A percentile compares a stretch with the other conserved stretches of the same genome.
phyloP scores from a whole-genome alignment of 92 coral and sea anemone species.

The Blastomussa wellsi region DNA sequence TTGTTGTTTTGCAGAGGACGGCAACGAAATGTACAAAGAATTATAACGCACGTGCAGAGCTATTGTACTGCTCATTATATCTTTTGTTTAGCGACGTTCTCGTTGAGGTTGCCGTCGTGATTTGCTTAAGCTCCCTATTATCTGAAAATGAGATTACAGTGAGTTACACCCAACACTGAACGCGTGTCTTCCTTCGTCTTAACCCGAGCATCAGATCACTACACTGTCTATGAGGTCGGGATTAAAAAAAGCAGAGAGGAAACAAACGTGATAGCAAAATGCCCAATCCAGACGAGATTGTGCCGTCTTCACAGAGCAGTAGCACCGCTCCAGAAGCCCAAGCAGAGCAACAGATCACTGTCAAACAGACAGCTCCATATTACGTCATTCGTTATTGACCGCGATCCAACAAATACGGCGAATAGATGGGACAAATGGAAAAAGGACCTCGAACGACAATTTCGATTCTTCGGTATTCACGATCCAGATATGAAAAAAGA shows the following conservation, averaged over 20 bases:
- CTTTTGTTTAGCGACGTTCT: too few species aligned
- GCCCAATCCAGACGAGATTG: background rate
- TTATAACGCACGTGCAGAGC: too few species aligned
- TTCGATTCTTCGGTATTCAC: conserved; percentile 39
- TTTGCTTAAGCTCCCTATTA: too few species aligned
- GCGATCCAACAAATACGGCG: conserved; percentile 37
- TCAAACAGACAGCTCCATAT: conserved; percentile 49
- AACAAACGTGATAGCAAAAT: conserved; percentile 8
- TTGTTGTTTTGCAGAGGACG: too few species aligned
- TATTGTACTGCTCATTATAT: too few species aligned
- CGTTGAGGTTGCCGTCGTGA: too few species aligned
- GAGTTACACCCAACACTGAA: conserved; percentile 4
- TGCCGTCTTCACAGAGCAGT: conserved; percentile 17
- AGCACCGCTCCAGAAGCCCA: conserved; percentile 38
- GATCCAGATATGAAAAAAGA: conserved; percentile 36
- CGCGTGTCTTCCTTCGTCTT: conserved; percentile 11
- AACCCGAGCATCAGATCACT: conserved; percentile 26
- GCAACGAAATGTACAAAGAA: too few species aligned
- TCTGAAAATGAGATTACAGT: conserved; percentile 14
- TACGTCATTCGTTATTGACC: conserved; percentile 32
- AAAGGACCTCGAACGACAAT: conserved; percentile 45
- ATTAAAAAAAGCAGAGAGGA: conserved; percentile 21
- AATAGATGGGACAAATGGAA: conserved; percentile 36
- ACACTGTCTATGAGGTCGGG: conserved; percentile 45
- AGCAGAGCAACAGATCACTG: conserved; percentile 11